phyloP scores from a whole-genome alignment of 92 coral and sea anemone genomes.

The Phenganax subtilis region DNA sequence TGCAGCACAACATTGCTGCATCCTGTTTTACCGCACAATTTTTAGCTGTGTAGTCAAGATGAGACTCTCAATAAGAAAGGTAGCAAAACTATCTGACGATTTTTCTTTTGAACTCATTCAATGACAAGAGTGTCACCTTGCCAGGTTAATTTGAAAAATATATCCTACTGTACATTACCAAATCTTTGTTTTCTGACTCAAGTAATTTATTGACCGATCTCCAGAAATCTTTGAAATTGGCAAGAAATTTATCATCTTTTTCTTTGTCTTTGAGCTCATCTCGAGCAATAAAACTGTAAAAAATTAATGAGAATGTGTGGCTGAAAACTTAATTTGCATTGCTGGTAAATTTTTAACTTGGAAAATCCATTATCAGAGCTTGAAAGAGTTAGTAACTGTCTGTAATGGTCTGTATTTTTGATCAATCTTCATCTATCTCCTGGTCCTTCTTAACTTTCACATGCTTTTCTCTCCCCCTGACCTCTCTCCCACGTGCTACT shows the following conservation, averaged over 20 bases:
- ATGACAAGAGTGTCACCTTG: background rate
- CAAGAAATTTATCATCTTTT: constrained; percentile 67
- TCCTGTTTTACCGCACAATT: too few relatives aligned
- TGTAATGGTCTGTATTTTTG: too few relatives aligned
- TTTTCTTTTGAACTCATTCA: background rate
- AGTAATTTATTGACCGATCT: constrained; percentile 53
- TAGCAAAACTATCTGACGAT: background rate
- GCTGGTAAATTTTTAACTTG: too few relatives aligned
- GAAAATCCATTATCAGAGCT: too few relatives aligned
- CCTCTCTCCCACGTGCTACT: too few relatives aligned
- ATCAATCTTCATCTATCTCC: too few relatives aligned
- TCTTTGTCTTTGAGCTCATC: constrained; percentile 47
- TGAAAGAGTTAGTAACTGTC: too few relatives aligned
- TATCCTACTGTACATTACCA: background rate
- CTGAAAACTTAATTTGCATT: background rate
- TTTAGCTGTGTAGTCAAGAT: too few relatives aligned
- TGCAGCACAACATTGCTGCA: too few relatives aligned
- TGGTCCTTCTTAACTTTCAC: too few relatives aligned
- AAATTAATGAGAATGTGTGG: background rate
- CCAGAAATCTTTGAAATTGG: constrained; percentile 85
- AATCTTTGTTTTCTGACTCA: constrained; percentile 11
- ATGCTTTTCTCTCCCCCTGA: too few relatives aligned
- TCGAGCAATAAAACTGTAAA: constrained; percentile 27
- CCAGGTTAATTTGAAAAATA: background rate
- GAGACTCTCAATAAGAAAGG: background rate